phyloP scores from a whole-genome alignment of 2,888 invertebrate species.

The Stegana nigrithorax region DNA sequence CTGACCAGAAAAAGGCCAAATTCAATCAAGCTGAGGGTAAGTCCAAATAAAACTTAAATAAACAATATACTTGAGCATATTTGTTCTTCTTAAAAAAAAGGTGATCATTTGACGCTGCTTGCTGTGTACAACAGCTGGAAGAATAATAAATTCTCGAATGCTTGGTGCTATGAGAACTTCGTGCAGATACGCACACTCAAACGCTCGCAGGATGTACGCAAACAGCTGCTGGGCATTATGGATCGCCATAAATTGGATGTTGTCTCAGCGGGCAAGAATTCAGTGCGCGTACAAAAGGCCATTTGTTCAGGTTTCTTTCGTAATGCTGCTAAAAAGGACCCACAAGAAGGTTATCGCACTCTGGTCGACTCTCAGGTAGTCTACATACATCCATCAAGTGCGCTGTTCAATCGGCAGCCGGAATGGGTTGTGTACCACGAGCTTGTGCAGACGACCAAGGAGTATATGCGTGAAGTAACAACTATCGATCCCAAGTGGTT shows the following conservation, averaged over 20 bases:
- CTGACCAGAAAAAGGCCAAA: conserved; percentile 99
- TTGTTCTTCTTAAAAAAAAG: conserved; percentile 34
- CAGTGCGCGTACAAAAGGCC: conserved; percentile 95
- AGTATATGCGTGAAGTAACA: conserved; percentile 98
- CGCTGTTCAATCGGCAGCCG: conserved; percentile 97
- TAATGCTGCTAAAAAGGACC: conserved; percentile 99
- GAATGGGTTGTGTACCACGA: conserved; percentile 99
- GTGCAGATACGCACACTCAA: conserved; percentile 97
- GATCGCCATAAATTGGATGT: conserved; percentile 97
- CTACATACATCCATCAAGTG: conserved; percentile 98
- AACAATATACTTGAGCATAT: background rate
- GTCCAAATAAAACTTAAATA: conserved; percentile 9
- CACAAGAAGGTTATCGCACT: conserved; percentile 97
- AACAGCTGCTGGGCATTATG: conserved; percentile 97
- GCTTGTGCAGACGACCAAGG: conserved; percentile 97
- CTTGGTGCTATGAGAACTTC: conserved; percentile 99
- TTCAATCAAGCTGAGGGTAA: conserved; percentile 95
- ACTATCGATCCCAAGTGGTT: conserved; percentile 98
- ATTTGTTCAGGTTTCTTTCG: conserved; percentile 99
- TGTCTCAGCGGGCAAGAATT: conserved; percentile 95
- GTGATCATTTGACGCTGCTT: conserved; percentile 96
- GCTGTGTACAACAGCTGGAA: conserved; percentile 99
- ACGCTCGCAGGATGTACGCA: conserved; percentile 96
- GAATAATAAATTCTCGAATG: conserved; percentile 98
- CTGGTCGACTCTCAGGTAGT: conserved; percentile 98